A percentile compares a stretch with the other conserved stretches of the same genome.
phyloP scores from a whole-genome alignment of 2,113 vertebrate species.

The Ibidorhyncha struthersii region DNA sequence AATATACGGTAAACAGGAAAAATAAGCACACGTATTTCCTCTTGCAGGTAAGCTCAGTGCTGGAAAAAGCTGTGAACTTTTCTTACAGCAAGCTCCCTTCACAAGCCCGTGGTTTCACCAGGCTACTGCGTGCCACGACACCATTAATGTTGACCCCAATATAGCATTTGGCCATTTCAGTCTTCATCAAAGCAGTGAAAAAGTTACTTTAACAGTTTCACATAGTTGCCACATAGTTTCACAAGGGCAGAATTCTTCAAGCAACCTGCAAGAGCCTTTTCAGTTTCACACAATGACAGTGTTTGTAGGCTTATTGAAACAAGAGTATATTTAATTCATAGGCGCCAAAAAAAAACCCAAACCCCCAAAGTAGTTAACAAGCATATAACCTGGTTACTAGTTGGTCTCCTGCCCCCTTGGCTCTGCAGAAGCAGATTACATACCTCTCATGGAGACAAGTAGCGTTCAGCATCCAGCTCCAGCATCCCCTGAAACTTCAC shows the following conservation, averaged over 20 bases:
- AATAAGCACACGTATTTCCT: background rate
- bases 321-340: background rate
- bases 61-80: background rate
- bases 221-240: background rate
- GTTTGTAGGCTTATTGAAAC: background rate
- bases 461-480: background rate
- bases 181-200: background rate
- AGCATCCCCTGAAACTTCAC: background rate
- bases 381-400: background rate
- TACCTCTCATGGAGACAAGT: background rate
- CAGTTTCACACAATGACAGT: fast-evolving
- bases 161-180: background rate
- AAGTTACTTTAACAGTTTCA: background rate
- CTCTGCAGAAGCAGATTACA: background rate
- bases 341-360: background rate
- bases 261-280: background rate
- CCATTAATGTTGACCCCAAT: fast-evolving
- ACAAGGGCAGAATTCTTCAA: background rate
- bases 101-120: background rate
- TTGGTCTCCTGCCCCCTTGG: fast-evolving
- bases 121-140: background rate
- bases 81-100: background rate
- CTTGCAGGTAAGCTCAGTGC: background rate
- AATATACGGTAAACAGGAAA: background rate
- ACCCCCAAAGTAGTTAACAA: background rate